Evolutionary conservation across 1,140 invertebrate species (phyloP).

Genomic region (Cecropterus lyciades): DNA sequence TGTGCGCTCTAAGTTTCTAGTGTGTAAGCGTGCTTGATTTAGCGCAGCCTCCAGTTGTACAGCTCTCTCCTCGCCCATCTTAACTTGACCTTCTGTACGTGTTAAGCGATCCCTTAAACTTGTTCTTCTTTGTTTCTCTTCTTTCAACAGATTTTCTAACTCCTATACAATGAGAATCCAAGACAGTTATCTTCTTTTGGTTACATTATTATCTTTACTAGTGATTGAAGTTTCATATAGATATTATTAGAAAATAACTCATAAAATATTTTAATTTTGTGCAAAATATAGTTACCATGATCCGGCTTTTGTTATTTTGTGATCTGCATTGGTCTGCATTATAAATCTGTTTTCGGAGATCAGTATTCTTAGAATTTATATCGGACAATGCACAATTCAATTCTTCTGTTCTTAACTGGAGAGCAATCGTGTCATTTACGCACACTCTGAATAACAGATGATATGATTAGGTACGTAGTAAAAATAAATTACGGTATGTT

Average conservation of each 20-base stretch:
- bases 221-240: no score
- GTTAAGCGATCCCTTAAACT: constrained; percentile 48
- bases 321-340: constrained; percentile 51
- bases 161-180: constrained; percentile 47
- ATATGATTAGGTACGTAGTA: no score
- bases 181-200: no score
- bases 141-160: constrained; percentile 64
- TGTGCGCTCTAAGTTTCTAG: constrained; percentile 52
- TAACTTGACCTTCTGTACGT: constrained; percentile 58
- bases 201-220: no score
- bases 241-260: no score
- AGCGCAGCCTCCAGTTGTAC: constrained; percentile 57
- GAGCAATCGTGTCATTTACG: constrained; percentile 54
- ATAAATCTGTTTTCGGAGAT: constrained; percentile 62
- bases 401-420: constrained; percentile 59
- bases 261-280: background rate
- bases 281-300: constrained; percentile 52
- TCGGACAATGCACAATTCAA: constrained; percentile 55
- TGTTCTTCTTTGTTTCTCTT: constrained; percentile 55
- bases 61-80: constrained; percentile 51
- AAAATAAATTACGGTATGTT: no score
- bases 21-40: constrained; percentile 52
- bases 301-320: constrained; percentile 47
- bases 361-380: constrained; percentile 56
- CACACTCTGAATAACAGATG: constrained; percentile 54